Percentiles rank a stretch among this genome's conserved stretches.
Conservation (phyloP, 2,797 vertebrate species). For the Coregonus sp. region DNA sequence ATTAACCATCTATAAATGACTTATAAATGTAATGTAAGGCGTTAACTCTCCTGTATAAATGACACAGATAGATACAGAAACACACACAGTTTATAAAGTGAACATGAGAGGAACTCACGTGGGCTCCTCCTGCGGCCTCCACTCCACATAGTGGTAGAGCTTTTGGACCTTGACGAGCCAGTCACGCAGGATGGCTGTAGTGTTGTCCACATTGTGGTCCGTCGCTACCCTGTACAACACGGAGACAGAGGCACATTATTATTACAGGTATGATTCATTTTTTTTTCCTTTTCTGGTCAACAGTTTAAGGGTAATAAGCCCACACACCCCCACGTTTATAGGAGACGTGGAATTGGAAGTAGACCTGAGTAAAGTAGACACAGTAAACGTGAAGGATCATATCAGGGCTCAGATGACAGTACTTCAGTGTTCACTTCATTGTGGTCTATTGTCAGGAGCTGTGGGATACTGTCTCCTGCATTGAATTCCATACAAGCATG, state of each 20-base stretch:
- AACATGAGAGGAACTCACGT: conserved; percentile 66
- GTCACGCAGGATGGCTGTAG: conserved; percentile 81
- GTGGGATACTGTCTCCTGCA: conserved; percentile 41
- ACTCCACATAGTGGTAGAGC: conserved; percentile 89
- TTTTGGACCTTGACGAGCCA: conserved; percentile 88
- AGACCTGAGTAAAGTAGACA: conserved; percentile 30
- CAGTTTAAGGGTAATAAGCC: not conserved
- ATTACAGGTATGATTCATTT: not conserved
- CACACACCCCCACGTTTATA: too few species aligned
- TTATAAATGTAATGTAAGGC: too few species aligned
- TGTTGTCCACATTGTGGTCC: conserved; percentile 91
- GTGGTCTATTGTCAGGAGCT: conserved; percentile 43
- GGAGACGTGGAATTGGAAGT: not conserved
- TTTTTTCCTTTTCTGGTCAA: not conserved
- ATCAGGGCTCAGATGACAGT: conserved; percentile 50
- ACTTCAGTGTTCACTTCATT: conserved; percentile 36
- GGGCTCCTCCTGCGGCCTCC: conserved; percentile 86
- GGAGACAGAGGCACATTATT: conserved; percentile 9
- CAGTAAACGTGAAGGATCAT: conserved; percentile 39
- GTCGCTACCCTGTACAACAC: conserved; percentile 84
- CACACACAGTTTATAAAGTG: not conserved
- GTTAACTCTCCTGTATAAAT: too few species aligned
- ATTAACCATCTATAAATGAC: not conserved
- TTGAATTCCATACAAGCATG: conserved; percentile 18
- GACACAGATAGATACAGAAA: not conserved